These are phyloP conservation scores for Scaeva pyrastri DNA, from an alignment of 2,888 invertebrate species.

Conservation along the genomic window DNA sequence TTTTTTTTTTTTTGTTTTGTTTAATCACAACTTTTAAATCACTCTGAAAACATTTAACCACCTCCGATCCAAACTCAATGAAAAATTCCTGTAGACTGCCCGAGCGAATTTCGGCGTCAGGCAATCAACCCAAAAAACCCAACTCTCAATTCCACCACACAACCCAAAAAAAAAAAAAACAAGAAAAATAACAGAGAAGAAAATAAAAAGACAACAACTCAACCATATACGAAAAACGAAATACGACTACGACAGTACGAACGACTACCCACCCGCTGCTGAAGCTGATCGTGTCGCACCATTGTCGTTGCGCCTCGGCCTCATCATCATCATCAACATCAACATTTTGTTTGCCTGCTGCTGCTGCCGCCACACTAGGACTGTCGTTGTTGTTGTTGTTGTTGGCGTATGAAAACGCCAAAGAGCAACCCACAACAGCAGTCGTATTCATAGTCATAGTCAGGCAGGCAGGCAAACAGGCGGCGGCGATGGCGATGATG, in stretches of 20 bases:
- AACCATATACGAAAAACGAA: conserved; percentile 31
- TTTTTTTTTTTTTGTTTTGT: conserved; percentile 33
- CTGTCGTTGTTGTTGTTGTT: conserved; percentile 36
- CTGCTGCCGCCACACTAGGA: conserved; percentile 10
- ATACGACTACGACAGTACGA: too few relatives aligned
- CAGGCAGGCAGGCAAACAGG: conserved; percentile 66
- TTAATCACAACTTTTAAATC: conserved; percentile 22
- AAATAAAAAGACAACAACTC: conserved; percentile 57
- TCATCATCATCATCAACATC: conserved; percentile 54
- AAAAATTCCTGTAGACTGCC: conserved; percentile 73
- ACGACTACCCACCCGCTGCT: conserved; percentile 74
- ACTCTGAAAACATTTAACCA: conserved; percentile 28
- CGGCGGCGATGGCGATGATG: conserved; percentile 38
- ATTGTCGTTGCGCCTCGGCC: conserved; percentile 71
- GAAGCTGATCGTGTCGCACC: conserved; percentile 75
- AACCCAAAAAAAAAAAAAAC: conserved; percentile 46
- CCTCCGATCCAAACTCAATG: conserved; percentile 61
- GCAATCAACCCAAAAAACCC: conserved; percentile 63
- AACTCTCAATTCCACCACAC: conserved; percentile 42
- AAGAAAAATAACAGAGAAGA: conserved; percentile 35
- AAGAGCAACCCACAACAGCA: conserved; percentile 72
- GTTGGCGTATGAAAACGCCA: conserved; percentile 45
- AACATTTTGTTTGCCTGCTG: conserved; percentile 50
- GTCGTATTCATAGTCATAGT: conserved; percentile 47
- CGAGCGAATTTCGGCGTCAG: conserved; percentile 72